Base-by-base conservation (phyloP, 2,113 vertebrate genomes). In the Ovis canadensis region DNA sequence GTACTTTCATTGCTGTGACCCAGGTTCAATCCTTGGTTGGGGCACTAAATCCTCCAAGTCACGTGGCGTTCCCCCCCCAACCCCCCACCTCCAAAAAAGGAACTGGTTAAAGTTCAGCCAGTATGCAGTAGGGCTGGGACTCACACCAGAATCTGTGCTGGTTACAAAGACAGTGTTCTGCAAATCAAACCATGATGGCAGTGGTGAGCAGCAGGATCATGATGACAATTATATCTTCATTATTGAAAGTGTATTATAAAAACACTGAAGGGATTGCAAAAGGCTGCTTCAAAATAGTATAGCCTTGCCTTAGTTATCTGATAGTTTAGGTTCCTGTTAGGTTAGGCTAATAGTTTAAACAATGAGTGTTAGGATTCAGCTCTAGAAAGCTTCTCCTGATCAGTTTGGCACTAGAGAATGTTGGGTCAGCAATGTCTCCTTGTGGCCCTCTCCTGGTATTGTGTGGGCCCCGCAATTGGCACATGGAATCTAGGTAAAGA, bases 351-450 rank as follows among this genome's bases (percentile, higher is more conserved):
- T 31, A 45, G 5, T 17, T 71, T 29, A 27, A 95, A 80, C 83
- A 84, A 31, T 31, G 52, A 83, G 43, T n/a, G 50, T 48, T 74
- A 48, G n/a, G 52, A n/a, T 67, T 60, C 81, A 87, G 85, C 89
- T 97, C 94, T 96, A 86, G 96, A 95, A 97, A 95, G 92, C 82
- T 3, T 83, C 67, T 23, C 27, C 90, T 88, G 43, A 94, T 55
- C 92, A 59, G 25, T 95, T 45, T 97, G 98, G 94, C 96, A 94
- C 55, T 90, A 86, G 94, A 97, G 98, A 97, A 98, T 55, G 94
- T 0, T 90, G 98, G 71, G 94, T 97, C 78, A 97, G 97, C 98
- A 98, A 98, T 98, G 96, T 95, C 96, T 98, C 97, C 97, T 98
- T 95, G 97, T 95, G 90, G 96, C 94, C 92, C 62, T 81, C n/a